Conservation (phyloP, 1,140 invertebrate genomes). For the Agrypnia vestita region DNA sequence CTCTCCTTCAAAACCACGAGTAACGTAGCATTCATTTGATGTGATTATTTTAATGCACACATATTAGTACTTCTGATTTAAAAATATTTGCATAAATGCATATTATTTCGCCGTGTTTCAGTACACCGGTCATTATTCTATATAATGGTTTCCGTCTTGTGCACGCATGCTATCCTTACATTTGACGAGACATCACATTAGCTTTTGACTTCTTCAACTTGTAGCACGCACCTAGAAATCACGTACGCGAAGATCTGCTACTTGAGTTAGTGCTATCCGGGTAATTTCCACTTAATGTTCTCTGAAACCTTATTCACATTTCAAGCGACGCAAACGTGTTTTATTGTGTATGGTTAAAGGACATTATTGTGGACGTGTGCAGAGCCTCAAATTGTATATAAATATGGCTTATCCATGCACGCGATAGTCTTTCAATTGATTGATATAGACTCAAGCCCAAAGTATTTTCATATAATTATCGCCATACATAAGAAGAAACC, state of each 20-base stretch:
- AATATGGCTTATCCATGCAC: neutral
- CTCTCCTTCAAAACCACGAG: too few species aligned
- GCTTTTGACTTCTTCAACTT: constrained; percentile 37
- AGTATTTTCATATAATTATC: too few species aligned
- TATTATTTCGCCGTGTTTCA: neutral
- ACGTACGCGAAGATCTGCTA: constrained; percentile 5
- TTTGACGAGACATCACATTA: constrained; percentile 21
- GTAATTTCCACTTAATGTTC: constrained; percentile 36
- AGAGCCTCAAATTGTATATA: neutral
- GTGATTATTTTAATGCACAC: too few species aligned
- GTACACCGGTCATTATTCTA: constrained; percentile 21
- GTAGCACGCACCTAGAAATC: constrained; percentile 12
- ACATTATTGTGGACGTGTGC: neutral
- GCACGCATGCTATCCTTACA: constrained; percentile 28
- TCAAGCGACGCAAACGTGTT: constrained; percentile 21
- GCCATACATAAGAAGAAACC: too few species aligned
- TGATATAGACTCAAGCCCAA: too few species aligned
- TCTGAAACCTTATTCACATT: neutral
- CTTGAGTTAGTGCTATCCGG: constrained; percentile 19
- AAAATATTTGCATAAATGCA: neutral
- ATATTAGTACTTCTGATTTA: too few species aligned
- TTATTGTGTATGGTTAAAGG: constrained; percentile 5
- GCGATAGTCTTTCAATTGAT: too few species aligned
- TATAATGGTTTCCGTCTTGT: constrained; percentile 11
- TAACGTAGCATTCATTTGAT: too few species aligned